A percentile compares a stretch with the other conserved stretches of the same genome.
Conservation (phyloP, 1,140 invertebrate species). For the Hetaerina americana region DNA sequence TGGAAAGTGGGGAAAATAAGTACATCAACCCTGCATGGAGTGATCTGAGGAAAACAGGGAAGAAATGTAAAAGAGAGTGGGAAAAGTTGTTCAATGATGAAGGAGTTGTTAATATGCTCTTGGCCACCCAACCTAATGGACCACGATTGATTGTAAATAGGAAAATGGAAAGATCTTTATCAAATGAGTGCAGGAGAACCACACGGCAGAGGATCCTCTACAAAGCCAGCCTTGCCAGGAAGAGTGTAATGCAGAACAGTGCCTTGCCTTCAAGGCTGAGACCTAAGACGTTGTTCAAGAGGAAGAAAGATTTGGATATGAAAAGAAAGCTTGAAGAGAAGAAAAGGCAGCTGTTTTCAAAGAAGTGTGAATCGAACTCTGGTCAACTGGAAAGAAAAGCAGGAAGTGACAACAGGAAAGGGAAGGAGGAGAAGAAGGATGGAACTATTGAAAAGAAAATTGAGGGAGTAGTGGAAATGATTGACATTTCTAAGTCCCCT, state of each 20-base stretch:
- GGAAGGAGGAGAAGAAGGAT: not conserved
- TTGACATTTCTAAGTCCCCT: slow-evolving; percentile 34
- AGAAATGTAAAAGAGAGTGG: slow-evolving; percentile 53
- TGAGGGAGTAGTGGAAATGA: slow-evolving; percentile 17
- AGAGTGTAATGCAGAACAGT: slow-evolving; percentile 35
- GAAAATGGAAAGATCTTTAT: slow-evolving; percentile 22
- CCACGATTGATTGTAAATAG: slow-evolving; percentile 21
- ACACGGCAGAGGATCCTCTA: too few species aligned
- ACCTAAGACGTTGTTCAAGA: not conserved
- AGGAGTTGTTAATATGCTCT: slow-evolving; percentile 71
- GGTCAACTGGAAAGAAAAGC: not conserved
- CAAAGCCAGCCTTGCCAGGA: slow-evolving; percentile 38
- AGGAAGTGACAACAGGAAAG: slow-evolving; percentile 4
- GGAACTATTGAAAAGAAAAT: slow-evolving; percentile 12
- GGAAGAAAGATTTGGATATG: too few species aligned
- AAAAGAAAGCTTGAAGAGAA: too few species aligned
- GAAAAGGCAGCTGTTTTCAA: too few species aligned
- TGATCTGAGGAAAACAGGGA: too few species aligned
- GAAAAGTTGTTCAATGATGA: slow-evolving; percentile 68
- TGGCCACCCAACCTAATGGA: slow-evolving; percentile 59
- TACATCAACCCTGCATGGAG: too few species aligned
- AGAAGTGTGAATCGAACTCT: not conserved
- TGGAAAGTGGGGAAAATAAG: too few species aligned
- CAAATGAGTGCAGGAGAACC: slow-evolving; percentile 21
- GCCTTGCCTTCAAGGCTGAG: slow-evolving; percentile 16